These are phyloP conservation scores for Metallyticus violacea DNA, from an alignment of 2,888 invertebrate species.

Conservation along the genomic window DNA sequence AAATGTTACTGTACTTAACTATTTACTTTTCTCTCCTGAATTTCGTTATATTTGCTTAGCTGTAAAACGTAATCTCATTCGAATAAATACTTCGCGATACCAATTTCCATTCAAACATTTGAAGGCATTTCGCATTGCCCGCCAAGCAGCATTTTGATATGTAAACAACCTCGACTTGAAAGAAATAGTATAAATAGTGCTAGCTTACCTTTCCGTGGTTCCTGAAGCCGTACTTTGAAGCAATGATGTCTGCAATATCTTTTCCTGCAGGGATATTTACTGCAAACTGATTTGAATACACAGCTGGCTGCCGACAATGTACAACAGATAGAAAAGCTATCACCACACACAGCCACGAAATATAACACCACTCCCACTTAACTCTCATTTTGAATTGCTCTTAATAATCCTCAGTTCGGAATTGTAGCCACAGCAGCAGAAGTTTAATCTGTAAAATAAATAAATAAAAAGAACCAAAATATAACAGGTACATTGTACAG, in stretches of 20 bases:
- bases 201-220: slow-evolving; percentile 79
- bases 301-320: slow-evolving; percentile 24
- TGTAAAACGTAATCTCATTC: too few relatives aligned
- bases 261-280: slow-evolving; percentile 71
- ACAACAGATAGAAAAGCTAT: slow-evolving; percentile 21
- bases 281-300: slow-evolving; percentile 50
- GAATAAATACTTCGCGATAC: too few relatives aligned
- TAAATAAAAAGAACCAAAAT: not conserved
- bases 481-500: not conserved
- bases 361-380: slow-evolving; percentile 18
- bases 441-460: not conserved
- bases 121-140: too few relatives aligned
- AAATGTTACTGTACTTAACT: too few relatives aligned
- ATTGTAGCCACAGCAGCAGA: slow-evolving; percentile 2
- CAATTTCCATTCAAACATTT: too few relatives aligned
- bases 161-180: too few relatives aligned
- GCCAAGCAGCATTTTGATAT: too few relatives aligned
- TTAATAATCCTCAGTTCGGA: slow-evolving; percentile 1
- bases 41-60: too few relatives aligned
- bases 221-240: slow-evolving; percentile 77
- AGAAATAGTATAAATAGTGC: not conserved
- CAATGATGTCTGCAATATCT: slow-evolving; percentile 67
- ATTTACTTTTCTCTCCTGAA: too few relatives aligned
- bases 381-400: slow-evolving; percentile 19
- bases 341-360: slow-evolving; percentile 24